Evolutionary conservation across 2,113 vertebrate species (phyloP).

Genomic region (pig (Sus scrofa)): DNA sequence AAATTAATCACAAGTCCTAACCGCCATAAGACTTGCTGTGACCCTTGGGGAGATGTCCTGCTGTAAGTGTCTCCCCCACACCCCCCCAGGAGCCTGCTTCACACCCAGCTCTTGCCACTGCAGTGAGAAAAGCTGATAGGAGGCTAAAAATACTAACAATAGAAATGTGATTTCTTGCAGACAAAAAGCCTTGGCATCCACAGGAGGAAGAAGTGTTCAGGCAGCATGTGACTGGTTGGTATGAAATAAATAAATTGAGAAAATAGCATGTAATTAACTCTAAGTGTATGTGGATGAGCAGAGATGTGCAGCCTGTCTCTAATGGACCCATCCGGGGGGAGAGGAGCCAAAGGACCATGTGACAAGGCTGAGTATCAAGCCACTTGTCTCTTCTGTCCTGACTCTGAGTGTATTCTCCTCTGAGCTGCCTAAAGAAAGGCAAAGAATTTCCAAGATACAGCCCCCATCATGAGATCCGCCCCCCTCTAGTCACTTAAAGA

Average conservation of each 20-base stretch:
- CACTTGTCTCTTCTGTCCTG: background rate
- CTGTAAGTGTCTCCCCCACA: background rate
- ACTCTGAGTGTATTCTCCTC: background rate
- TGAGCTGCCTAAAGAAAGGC: background rate
- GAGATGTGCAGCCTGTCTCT: background rate
- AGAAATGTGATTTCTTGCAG: conserved; percentile 86
- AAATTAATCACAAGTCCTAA: conserved; percentile 38
- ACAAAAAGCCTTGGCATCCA: conserved; percentile 97
- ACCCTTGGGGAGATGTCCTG: background rate
- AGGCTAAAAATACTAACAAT: conserved; percentile 75
- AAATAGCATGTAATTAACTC: conserved; percentile 69
- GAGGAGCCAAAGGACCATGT: background rate
- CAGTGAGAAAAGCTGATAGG: background rate
- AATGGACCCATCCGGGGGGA: background rate
- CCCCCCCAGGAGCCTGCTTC: background rate
- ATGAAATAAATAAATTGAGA: conserved; percentile 81
- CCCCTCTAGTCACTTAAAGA: background rate
- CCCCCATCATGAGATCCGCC: background rate
- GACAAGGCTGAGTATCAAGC: background rate
- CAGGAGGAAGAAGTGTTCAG: conserved; percentile 97
- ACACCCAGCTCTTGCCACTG: background rate
- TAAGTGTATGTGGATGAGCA: background rate
- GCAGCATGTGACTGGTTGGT: conserved; percentile 99
- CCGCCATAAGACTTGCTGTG: background rate
- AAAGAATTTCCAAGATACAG: background rate